Conservation (phyloP, 1,140 invertebrate genomes). For the Mizuhopecten yessoensis region DNA sequence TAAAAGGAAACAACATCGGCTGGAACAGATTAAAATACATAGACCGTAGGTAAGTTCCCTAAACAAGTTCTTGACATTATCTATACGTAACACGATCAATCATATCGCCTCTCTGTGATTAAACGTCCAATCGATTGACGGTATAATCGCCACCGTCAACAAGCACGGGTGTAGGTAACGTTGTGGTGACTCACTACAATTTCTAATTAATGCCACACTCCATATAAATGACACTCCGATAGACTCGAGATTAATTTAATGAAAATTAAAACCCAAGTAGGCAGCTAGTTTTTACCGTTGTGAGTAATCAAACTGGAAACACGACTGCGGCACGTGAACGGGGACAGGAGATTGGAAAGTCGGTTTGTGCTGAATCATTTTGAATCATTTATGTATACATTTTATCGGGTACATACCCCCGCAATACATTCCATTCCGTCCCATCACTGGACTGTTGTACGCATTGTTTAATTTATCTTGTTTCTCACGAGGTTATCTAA, state of each 20-base stretch:
- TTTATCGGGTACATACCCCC: neutral
- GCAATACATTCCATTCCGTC: neutral
- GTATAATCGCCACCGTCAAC: neutral
- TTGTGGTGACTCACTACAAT: neutral
- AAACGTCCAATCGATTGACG: neutral
- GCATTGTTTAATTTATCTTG: neutral
- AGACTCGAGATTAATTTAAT: neutral
- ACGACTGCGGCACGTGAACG: neutral
- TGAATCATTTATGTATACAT: neutral
- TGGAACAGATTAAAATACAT: too few relatives aligned
- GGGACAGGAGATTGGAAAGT: neutral
- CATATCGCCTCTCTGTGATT: neutral
- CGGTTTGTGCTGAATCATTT: constrained; percentile 1
- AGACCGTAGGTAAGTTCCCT: too few relatives aligned
- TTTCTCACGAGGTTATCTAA: neutral
- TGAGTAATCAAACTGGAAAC: constrained; percentile 4
- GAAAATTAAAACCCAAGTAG: neutral
- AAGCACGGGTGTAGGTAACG: neutral
- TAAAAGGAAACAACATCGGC: too few relatives aligned
- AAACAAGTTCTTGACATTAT: too few relatives aligned
- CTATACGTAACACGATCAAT: too few relatives aligned
- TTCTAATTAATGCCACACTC: constrained; percentile 3
- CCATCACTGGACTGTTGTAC: neutral
- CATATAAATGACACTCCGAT: neutral
- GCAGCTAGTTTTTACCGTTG: neutral